phyloP scores from a whole-genome alignment of 2,888 invertebrate species.

The Stratiomys singularior region DNA sequence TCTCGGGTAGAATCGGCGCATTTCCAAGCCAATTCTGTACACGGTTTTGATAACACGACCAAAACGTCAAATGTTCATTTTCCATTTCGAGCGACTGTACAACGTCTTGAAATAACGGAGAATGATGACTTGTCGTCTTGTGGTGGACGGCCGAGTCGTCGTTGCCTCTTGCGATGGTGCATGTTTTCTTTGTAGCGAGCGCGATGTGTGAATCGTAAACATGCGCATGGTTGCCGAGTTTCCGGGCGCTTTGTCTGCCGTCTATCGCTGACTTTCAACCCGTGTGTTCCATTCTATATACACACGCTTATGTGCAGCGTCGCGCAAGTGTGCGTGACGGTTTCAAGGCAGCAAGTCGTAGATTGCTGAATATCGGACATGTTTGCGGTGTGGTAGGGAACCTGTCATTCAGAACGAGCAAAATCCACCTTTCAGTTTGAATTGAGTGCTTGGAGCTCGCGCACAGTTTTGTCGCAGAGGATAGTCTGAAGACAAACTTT shows the following conservation, averaged over 20 bases:
- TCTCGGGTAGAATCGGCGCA: too few species aligned
- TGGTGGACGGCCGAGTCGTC: too few species aligned
- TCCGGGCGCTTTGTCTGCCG: conserved; percentile 3
- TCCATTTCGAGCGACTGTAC: conserved; percentile 17
- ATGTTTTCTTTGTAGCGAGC: too few species aligned
- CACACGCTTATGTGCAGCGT: neutral
- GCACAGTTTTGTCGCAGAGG: neutral
- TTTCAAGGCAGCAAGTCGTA: too few species aligned
- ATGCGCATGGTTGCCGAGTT: conserved; percentile 23
- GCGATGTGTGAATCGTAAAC: neutral
- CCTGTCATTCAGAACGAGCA: conserved; percentile 24
- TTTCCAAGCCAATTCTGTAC: neutral
- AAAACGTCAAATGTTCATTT: neutral
- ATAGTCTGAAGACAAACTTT: neutral
- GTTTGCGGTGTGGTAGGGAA: neutral
- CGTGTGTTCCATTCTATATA: too few species aligned
- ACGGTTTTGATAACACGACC: neutral
- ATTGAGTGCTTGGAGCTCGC: conserved; percentile 61
- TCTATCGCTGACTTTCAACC: neutral
- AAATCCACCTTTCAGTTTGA: conserved; percentile 55
- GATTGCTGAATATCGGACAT: neutral
- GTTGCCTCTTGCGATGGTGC: too few species aligned
- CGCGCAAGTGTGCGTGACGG: neutral
- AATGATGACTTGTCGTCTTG: conserved; percentile 29
- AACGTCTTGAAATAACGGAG: conserved; percentile 24